phyloP scores from a whole-genome alignment of 1,140 invertebrate species.

The Papilio polytes region DNA sequence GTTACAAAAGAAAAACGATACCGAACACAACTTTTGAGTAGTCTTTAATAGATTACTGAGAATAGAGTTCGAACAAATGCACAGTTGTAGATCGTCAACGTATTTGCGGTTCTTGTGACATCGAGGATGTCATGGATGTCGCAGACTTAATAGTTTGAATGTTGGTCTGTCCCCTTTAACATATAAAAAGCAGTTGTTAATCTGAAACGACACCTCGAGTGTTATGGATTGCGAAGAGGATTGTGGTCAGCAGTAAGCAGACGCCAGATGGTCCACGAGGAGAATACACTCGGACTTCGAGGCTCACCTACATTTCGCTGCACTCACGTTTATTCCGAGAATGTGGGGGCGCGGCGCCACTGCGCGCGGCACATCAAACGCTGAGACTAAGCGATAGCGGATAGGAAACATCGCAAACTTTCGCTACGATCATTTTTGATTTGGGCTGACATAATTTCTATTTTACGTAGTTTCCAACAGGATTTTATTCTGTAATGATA shows the following conservation, averaged over 20 bases:
- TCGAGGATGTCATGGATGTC: too few species aligned
- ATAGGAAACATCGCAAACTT: background rate
- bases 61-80: background rate
- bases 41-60: background rate
- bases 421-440: background rate
- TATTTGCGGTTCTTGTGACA: too few species aligned
- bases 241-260: background rate
- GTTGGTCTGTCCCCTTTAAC: too few species aligned
- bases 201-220: too few species aligned
- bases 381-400: background rate
- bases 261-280: background rate
- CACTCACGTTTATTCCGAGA: background rate
- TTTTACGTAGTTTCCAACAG: too few species aligned
- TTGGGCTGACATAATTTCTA: background rate
- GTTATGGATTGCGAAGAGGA: background rate
- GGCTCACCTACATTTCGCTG: slow-evolving; percentile 1
- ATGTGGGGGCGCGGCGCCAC: background rate
- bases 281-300: background rate
- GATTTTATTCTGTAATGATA: too few species aligned
- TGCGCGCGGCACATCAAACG: background rate
- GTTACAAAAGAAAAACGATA: background rate
- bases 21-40: background rate
- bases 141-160: too few species aligned
- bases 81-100: too few species aligned
- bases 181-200: background rate